Conservation (phyloP, 2,797 vertebrate genomes). For the Thaleichthys pacificus region DNA sequence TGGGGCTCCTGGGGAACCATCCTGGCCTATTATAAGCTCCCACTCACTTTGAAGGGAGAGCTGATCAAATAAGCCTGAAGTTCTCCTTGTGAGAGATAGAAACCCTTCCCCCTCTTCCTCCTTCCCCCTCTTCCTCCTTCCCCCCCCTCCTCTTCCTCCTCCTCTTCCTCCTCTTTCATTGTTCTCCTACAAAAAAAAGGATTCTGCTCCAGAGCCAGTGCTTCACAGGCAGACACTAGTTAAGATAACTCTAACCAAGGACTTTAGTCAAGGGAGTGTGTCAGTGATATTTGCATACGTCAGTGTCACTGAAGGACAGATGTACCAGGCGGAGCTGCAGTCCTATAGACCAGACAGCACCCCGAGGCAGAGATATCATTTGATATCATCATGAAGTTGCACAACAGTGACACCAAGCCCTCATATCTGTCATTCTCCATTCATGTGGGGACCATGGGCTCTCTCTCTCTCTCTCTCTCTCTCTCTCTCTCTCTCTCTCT, state of each 20-base stretch:
- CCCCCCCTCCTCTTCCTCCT: slow-evolving; percentile 9
- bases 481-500: slow-evolving; percentile 56
- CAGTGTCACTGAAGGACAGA: slow-evolving; percentile 28
- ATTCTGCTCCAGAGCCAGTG: slow-evolving; percentile 21
- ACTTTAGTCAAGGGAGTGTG: slow-evolving; percentile 21
- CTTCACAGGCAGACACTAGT: slow-evolving; percentile 34
- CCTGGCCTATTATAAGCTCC: slow-evolving; percentile 31
- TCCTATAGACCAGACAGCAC: neutral
- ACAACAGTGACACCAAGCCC: slow-evolving; percentile 28
- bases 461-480: slow-evolving; percentile 27
- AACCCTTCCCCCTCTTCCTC: too few relatives aligned
- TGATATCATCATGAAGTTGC: slow-evolving; percentile 38
- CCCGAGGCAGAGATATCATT: slow-evolving; percentile 21
- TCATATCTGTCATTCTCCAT: slow-evolving; percentile 34
- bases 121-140: slow-evolving; percentile 8
- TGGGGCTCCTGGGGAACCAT: slow-evolving; percentile 22
- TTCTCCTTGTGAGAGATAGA: slow-evolving; percentile 9
- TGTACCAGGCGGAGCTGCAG: slow-evolving; percentile 12
- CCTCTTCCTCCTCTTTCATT: too few relatives aligned
- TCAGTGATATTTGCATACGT: slow-evolving; percentile 9
- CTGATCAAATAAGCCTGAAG: slow-evolving; percentile 15
- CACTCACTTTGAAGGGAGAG: slow-evolving; percentile 11
- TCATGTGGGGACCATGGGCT: slow-evolving; percentile 44
- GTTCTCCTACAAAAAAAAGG: slow-evolving; percentile 14
- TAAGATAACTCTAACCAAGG: slow-evolving; percentile 24